Evolutionary conservation across 53 echinoderm and acorn worm species (phyloP), one percentile per base, ranked within the genome.

Genomic region (Glandiceps talaboti): DNA sequence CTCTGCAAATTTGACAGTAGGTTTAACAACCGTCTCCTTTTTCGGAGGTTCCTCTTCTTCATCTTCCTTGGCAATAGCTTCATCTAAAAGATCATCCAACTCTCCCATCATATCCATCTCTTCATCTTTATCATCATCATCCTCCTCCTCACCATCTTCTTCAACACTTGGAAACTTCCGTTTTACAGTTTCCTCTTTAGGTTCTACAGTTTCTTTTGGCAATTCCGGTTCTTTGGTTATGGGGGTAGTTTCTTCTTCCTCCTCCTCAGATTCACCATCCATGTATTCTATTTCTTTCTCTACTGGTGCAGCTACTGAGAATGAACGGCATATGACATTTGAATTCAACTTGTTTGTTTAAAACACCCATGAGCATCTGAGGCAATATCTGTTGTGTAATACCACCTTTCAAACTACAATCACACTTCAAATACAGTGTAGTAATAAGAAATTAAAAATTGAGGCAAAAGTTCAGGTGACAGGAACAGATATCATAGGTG

Each of bases 51-150:
- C 20, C 64, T 89, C 31, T 73, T 92, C 78, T 73, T 92, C 92
- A 27, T 82, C 91, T 80, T 90, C 82, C 89, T 93, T 92, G 74
- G 94, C 99, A 85, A 93, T 91, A 30, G 93, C 99, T 73, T 94
- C 93, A 74, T 89, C 88, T 20, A 99, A 86, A 74, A 99, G 77
- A 31, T 93, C 93, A 88, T 99, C 99, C 0, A 99, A 93, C 80
- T 99, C 99, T 25, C 99, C 94, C 14, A 99, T 81, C 73, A 99
- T 93, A 76, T 99, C 99, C 26, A 86, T 86, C 73, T 93, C 87
- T 77, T 99, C 87, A 26, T 87, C 78, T 25, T 78, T 32, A 78
- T 78, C 79, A 31, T 78, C 79, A 1, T 26, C 32, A 1, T 92
- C 92, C 26, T 82, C 82, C 73, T 91, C 87, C 6, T 91, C 91